Base-by-base conservation (phyloP, 1,140 invertebrate genomes). In the Achroia grisella region DNA sequence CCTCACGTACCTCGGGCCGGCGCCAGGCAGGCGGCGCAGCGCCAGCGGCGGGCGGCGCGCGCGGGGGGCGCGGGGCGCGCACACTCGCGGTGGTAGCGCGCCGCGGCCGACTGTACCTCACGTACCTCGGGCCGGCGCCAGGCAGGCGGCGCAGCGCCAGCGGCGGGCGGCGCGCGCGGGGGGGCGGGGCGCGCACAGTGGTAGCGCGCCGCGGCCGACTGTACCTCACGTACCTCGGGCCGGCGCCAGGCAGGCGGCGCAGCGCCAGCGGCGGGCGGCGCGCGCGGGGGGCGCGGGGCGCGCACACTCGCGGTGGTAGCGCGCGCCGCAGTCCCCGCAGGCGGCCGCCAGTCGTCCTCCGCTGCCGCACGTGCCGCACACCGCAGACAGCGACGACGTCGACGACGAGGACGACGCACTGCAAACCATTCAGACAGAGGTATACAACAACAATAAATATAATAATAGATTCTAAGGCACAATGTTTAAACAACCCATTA, bases 261-360 rank as follows among this genome's bases (percentile, higher is more conserved):
- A 82, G 27, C 37, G 15, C 68, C 69, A 74, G 9, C 57, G 48
- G 17, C 48, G 43, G n/a, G 61, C 53, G 30, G 63, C 47, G 12
- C 71, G 58, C 5, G 57, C 35, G 15, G 61, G 69, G 2, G 62
- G 62, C n/a, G 64, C 64, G 40, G 65, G 64, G 12, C 50, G 40
- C 4, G 75, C 61, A 56, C 83, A 86, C 63, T 84, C 80, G 9
- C 62, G 49, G 68, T 86, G 82, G 62, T 59, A 73, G 23, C 67
- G 59, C 23, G 58, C 54, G 17, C n/a, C 37, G 62, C 83, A 85
- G 8, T 43, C 33, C 23, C 39, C 14, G 55, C 79, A 82, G 40
- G 40, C 13, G 11, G 56, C 62, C 13, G 62, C 71, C 46, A 86
- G 66, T 29, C 60, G 41, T 8, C 83, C 83, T 14, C 83, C 83